A percentile compares a stretch with the other conserved stretches of the same genome.
These are phyloP conservation scores for Phalanger gymnotis DNA, from an alignment of 2,797 vertebrate species.

Conservation along the genomic window DNA sequence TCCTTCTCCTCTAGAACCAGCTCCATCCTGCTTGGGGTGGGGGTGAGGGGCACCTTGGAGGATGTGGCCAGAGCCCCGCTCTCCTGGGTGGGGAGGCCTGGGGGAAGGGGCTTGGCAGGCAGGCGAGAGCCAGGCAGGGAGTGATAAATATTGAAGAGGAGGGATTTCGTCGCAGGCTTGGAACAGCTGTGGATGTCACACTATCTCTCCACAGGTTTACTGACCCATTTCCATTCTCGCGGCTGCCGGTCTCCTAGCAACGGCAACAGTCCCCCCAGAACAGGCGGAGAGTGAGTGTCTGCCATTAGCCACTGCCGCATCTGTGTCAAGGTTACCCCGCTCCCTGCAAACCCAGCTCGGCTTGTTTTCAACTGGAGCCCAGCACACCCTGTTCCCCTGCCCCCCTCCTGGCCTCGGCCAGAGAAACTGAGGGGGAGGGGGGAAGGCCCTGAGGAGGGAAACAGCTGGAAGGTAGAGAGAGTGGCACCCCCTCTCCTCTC, in stretches of 20 bases:
- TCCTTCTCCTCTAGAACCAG: slow-evolving; percentile 85
- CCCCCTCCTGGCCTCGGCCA: slow-evolving; percentile 48
- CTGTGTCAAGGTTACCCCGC: slow-evolving; percentile 88
- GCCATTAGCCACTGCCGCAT: slow-evolving; percentile 87
- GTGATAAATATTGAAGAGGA: slow-evolving; percentile 91
- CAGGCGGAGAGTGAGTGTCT: slow-evolving; percentile 87
- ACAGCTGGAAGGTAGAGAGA: slow-evolving; percentile 76
- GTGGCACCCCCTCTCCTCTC: slow-evolving; percentile 27
- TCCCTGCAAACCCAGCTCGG: slow-evolving; percentile 84
- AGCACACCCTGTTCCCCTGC: slow-evolving; percentile 72
- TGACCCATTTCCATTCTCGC: slow-evolving; percentile 96
- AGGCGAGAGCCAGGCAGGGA: slow-evolving; percentile 85
- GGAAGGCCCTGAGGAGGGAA: slow-evolving; percentile 57
- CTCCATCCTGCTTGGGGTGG: slow-evolving; percentile 77
- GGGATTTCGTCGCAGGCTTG: slow-evolving; percentile 87
- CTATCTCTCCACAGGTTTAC: slow-evolving; percentile 95
- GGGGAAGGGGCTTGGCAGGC: slow-evolving; percentile 79
- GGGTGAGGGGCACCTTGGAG: too few species aligned
- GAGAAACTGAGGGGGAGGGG: slow-evolving; percentile 54
- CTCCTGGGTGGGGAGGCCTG: slow-evolving; percentile 37
- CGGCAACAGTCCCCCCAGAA: slow-evolving; percentile 96
- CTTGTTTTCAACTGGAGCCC: slow-evolving; percentile 81
- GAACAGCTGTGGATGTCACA: slow-evolving; percentile 94
- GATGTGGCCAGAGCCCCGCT: not conserved
- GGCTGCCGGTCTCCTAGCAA: slow-evolving; percentile 99